phyloP scores from a whole-genome alignment of 2,888 invertebrate species.

The Lacanobia oleracea region DNA sequence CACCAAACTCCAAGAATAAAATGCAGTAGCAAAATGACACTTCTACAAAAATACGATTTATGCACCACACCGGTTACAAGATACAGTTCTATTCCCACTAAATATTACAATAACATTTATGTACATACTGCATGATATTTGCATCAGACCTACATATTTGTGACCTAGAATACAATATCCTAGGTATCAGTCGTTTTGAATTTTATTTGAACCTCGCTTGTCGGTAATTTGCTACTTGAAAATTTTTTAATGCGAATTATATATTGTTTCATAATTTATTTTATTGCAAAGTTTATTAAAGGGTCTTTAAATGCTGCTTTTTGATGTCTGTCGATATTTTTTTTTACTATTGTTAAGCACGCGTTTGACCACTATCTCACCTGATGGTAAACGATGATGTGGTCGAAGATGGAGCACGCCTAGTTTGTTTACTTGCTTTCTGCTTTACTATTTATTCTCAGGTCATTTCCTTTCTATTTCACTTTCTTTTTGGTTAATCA shows the following conservation, averaged over 20 bases:
- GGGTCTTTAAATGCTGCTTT: conserved; percentile 20
- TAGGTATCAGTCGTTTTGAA: conserved; percentile 40
- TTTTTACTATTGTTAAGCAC: too few relatives aligned
- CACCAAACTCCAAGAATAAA: not conserved
- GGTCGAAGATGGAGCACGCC: too few relatives aligned
- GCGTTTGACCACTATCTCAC: too few relatives aligned
- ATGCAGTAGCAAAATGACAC: not conserved
- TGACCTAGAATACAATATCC: conserved; percentile 57
- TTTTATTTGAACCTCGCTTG: conserved; percentile 36
- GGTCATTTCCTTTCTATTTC: not conserved
- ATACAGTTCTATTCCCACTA: conserved; percentile 27
- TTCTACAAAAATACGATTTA: not conserved
- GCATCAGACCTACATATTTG: conserved; percentile 45
- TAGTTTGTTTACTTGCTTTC: too few relatives aligned
- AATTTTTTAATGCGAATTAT: conserved; percentile 38
- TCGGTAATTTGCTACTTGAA: conserved; percentile 28
- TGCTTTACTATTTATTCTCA: too few relatives aligned
- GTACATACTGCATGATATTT: conserved; percentile 31
- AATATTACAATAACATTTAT: conserved; percentile 48
- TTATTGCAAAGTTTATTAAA: conserved; percentile 30
- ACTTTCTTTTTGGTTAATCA: too few relatives aligned
- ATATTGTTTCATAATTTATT: conserved; percentile 43
- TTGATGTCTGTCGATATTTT: not conserved
- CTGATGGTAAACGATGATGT: too few relatives aligned
- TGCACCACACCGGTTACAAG: not conserved